A percentile compares a stretch with the other conserved stretches of the same genome.
Conservation (phyloP, 2,797 vertebrate species). For the Esox masquinongy region DNA sequence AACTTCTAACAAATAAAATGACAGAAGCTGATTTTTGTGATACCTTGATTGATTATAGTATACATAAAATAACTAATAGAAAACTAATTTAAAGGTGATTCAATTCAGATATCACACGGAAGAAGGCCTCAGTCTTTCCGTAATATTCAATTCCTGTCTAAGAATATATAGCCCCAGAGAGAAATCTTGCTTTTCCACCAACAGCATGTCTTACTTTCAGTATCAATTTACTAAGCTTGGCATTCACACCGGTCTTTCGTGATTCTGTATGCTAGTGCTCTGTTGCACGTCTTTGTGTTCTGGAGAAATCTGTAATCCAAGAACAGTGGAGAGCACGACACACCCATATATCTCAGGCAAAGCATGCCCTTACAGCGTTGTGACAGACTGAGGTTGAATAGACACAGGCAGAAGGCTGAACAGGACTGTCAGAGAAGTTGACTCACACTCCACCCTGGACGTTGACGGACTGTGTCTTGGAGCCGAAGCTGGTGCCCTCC, state of each 20-base stretch:
- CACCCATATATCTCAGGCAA: constrained; percentile 15
- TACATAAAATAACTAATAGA: not conserved
- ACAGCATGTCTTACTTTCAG: not conserved
- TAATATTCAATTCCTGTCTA: not conserved
- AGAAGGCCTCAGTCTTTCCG: not conserved
- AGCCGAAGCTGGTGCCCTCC: constrained; percentile 80
- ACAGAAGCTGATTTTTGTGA: not conserved
- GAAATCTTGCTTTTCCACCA: constrained; percentile 2
- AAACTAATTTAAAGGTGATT: not conserved
- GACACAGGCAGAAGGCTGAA: not conserved
- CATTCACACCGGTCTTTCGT: not conserved
- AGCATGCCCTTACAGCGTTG: not conserved
- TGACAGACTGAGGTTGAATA: not conserved
- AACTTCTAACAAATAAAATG: not conserved
- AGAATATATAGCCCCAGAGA: constrained; percentile 11
- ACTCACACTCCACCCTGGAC: constrained; percentile 92
- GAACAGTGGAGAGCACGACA: constrained; percentile 23
- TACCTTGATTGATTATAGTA: not conserved
- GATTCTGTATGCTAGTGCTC: constrained; percentile 18
- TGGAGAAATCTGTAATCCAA: constrained; percentile 11
- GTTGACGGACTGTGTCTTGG: constrained; percentile 85
- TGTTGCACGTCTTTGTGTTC: constrained; percentile 12
- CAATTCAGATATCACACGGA: not conserved
- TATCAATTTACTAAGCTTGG: constrained; percentile 18
- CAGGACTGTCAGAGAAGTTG: not conserved